phyloP scores from a whole-genome alignment of 2,113 vertebrate species.

The Plecturocebus donacophilus region DNA sequence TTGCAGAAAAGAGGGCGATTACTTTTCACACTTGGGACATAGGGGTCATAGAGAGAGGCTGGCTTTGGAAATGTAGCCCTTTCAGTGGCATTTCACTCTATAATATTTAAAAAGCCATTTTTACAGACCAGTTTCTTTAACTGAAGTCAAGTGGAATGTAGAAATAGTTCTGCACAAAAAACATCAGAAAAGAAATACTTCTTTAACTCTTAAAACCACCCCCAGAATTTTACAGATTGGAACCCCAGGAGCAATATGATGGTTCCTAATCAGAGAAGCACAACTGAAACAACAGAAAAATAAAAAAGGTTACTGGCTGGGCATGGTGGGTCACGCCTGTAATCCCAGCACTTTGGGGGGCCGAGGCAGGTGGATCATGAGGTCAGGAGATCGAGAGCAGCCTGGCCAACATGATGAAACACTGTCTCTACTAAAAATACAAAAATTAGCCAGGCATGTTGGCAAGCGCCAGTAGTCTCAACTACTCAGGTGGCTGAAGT shows the following conservation, averaged over 20 bases:
- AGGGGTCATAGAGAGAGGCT: slow-evolving; percentile 52
- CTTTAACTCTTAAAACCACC: neutral
- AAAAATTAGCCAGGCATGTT: too few species aligned
- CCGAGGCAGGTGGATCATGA: too few species aligned
- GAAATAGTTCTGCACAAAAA: slow-evolving; percentile 1
- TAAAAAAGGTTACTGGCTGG: neutral
- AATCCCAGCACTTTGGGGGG: too few species aligned
- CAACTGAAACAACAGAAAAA: neutral
- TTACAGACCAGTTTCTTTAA: slow-evolving; percentile 18
- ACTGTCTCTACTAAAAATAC: too few species aligned
- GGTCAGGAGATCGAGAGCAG: too few species aligned
- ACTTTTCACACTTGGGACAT: neutral
- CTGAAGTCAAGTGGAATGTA: slow-evolving; percentile 57
- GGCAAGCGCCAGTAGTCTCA: too few species aligned
- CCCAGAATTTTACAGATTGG: slow-evolving; percentile 23
- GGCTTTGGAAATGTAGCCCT: slow-evolving; percentile 48
- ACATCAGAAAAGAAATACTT: neutral
- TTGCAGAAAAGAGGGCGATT: slow-evolving; percentile 52
- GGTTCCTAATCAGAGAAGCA: neutral
- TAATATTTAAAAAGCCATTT: slow-evolving; percentile 51
- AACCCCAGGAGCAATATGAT: neutral
- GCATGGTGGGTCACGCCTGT: too few species aligned
- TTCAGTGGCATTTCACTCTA: slow-evolving; percentile 63
- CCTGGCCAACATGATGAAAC: too few species aligned
- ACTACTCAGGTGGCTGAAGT: too few species aligned